These are phyloP conservation scores for Aphelinus atriplicis DNA, from an alignment of 1,140 invertebrate species.

Conservation along the genomic window DNA sequence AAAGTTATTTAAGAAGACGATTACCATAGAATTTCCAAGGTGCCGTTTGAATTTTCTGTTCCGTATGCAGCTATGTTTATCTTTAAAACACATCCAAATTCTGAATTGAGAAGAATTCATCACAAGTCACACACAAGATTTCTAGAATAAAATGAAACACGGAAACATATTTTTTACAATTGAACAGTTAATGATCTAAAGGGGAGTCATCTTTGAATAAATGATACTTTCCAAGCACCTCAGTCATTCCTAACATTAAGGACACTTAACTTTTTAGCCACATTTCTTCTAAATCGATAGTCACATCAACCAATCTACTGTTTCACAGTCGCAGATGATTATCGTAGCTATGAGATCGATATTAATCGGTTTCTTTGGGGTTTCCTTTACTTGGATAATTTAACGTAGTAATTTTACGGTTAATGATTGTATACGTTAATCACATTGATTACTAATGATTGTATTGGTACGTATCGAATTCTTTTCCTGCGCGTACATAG, in stretches of 20 bases:
- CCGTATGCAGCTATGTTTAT: not conserved
- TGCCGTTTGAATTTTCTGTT: too few relatives aligned
- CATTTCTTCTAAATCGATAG: constrained; percentile 48
- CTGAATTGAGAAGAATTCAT: too few relatives aligned
- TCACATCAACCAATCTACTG: constrained; percentile 39
- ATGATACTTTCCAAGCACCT: constrained; percentile 42
- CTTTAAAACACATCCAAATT: not conserved
- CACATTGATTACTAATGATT: constrained; percentile 44
- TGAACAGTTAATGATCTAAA: too few relatives aligned
- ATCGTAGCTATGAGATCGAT: constrained; percentile 41
- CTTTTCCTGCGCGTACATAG: not conserved
- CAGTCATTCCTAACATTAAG: constrained; percentile 57
- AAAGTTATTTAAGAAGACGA: constrained; percentile 12
- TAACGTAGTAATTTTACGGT: not conserved
- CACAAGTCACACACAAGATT: too few relatives aligned
- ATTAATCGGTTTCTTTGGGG: constrained; percentile 25
- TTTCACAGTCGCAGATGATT: constrained; percentile 44
- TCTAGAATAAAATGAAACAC: too few relatives aligned
- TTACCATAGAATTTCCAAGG: not conserved
- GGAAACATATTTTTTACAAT: too few relatives aligned
- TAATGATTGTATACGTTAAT: constrained; percentile 47
- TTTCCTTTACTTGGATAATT: not conserved
- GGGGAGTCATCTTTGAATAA: constrained; percentile 1
- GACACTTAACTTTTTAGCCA: constrained; percentile 61
- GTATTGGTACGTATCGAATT: constrained; percentile 23